Base-by-base conservation (phyloP, 2,888 invertebrate genomes). In the Polyommatus icarus region DNA sequence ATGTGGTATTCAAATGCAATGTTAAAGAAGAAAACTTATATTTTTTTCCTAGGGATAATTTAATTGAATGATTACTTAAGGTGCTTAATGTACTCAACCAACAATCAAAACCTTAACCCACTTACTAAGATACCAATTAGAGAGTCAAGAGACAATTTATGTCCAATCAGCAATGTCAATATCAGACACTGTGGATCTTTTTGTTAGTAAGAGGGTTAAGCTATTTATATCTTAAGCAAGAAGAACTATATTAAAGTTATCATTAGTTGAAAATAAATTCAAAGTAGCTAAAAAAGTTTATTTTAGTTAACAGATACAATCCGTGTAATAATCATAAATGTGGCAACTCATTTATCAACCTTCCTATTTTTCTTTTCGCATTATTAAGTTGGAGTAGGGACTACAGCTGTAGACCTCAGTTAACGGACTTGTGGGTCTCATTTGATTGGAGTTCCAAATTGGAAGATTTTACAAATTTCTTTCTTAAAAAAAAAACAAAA, bases 1-100 rank as follows among this genome's bases (percentile, higher is more conserved):
- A 71, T 36, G 54, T 75, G 50, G 72, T 50, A 50, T 54, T 75
- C 6, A 75, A 75, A 75, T 75, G 54, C 75, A 75, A 29, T 50
- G 18, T 54, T 54, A 29, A 15, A 32, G 18, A 67, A 67, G 6
- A 67, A 24, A 32, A 67, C 67, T 67, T 67, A 15, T 29, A 29
- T 67, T 24, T 32, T 67, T 24, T 67, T 67, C 67, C 67, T 67
- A 32, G 18, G 5, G 15, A 67, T 5, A 67, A 24, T 67, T 29
- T 20, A 12, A 24, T 61, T 61, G 4, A 61, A 67, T 18, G 67
- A 29, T 12, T 18, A 67, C 54, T 18, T 54, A 67, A 61, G n/a
- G 8, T 61, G 5, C 0, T 61, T 20, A 29, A 4, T 59, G 20
- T n/a, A 8, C 18, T 59, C 18, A 59, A 59, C 15, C 54, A 54